A percentile compares a stretch with the other conserved stretches of the same genome.
Conservation (phyloP, 1,140 invertebrate genomes). For the silkworm (Bombyx mori) region ASM3026992v2 NC_085119.1:12294501-12295000, state of each 20-base stretch:
- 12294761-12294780: slow-evolving; percentile 69
- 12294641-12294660: slow-evolving; percentile 58
- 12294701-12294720: slow-evolving; percentile 10
- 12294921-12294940: slow-evolving; percentile 38
- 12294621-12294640: slow-evolving; percentile 68
- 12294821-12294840: slow-evolving; percentile 72
- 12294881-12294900: slow-evolving; percentile 27
- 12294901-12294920: slow-evolving; percentile 31
- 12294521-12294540: slow-evolving; percentile 5
- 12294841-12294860: slow-evolving; percentile 70
- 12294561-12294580: slow-evolving; percentile 19
- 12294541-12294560: not conserved
- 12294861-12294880: slow-evolving; percentile 69
- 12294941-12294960: slow-evolving; percentile 31
- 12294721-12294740: slow-evolving; percentile 20
- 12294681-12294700: slow-evolving; percentile 29
- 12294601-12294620: slow-evolving; percentile 70
- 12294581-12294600: slow-evolving; percentile 39
- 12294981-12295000: slow-evolving; percentile 59
- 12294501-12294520: slow-evolving; percentile 8
- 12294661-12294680: slow-evolving; percentile 49
- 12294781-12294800: slow-evolving; percentile 72
- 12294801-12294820: slow-evolving; percentile 73
- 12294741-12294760: slow-evolving; percentile 38
- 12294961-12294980: slow-evolving; percentile 57